Conservation (phyloP, 2,888 invertebrate species). For the Pherbina coryleti region DNA sequence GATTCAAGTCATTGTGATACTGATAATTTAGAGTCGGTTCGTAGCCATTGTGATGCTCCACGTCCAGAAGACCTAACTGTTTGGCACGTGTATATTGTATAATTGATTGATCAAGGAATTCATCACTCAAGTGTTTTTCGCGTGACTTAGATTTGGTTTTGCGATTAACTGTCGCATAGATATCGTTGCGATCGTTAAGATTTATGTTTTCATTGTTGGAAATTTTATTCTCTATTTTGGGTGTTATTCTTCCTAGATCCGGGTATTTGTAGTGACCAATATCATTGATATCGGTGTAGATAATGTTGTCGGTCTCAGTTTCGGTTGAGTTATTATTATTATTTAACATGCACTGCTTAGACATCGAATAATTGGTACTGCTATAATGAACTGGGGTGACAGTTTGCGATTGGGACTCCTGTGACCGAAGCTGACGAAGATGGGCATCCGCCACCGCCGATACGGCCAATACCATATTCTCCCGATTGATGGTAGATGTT, state of each 20-base stretch:
- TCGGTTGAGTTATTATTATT: conserved; percentile 68
- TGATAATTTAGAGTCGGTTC: conserved; percentile 59
- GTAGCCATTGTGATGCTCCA: conserved; percentile 38
- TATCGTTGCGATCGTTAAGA: conserved; percentile 65
- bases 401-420: conserved; percentile 68
- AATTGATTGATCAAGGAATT: conserved; percentile 69
- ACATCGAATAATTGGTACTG: conserved; percentile 71
- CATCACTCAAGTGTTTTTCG: conserved; percentile 68
- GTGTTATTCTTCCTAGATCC: conserved; percentile 52
- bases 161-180: conserved; percentile 70
- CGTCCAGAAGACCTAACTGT: conserved; percentile 55
- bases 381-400: conserved; percentile 70
- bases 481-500: conserved; percentile 73
- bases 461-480: conserved; percentile 66
- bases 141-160: conserved; percentile 68
- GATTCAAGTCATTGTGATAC: conserved; percentile 66
- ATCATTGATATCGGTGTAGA: conserved; percentile 69
- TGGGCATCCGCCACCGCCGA: conserved; percentile 65
- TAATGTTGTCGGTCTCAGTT: conserved; percentile 69
- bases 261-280: conserved; percentile 67
- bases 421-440: conserved; percentile 67
- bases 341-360: conserved; percentile 69
- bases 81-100: conserved; percentile 65
- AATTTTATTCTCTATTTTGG: conserved; percentile 63
- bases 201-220: conserved; percentile 65